Percentiles rank a stretch among this genome's conserved stretches.
Evolutionary conservation across 2,797 vertebrate species (phyloP).

Genomic region (Echiichthys vipera): DNA sequence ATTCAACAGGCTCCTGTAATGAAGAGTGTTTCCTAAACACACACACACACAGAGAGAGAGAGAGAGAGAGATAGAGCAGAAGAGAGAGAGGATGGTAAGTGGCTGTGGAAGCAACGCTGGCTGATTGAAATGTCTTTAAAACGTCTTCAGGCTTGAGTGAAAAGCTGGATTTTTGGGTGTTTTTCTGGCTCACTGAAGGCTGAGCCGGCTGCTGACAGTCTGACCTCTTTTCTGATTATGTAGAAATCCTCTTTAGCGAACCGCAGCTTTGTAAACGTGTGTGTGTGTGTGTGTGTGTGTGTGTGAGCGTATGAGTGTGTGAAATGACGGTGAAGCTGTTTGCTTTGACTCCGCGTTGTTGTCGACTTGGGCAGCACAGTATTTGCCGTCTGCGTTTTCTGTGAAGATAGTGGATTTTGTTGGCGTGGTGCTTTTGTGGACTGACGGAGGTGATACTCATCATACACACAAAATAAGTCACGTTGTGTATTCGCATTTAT

Average conservation of each 20-base stretch:
- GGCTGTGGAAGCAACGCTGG: slow-evolving; percentile 10
- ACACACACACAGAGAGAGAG: not conserved
- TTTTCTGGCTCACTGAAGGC: not conserved
- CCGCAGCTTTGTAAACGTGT: not conserved
- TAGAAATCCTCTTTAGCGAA: not conserved
- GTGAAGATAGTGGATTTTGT: not conserved
- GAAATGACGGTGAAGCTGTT: not conserved
- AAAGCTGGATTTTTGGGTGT: not conserved
- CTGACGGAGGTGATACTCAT: not conserved
- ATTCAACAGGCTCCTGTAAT: not conserved
- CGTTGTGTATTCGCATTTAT: too few relatives aligned
- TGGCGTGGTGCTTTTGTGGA: not conserved
- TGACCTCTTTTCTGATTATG: slow-evolving; percentile 25
- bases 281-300: too few relatives aligned
- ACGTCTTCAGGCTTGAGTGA: too few relatives aligned
- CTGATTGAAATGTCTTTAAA: not conserved
- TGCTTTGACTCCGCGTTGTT: not conserved
- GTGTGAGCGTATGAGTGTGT: too few relatives aligned
- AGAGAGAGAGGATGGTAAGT: not conserved
- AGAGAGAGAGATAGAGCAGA: not conserved
- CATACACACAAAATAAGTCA: not conserved
- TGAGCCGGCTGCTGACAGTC: not conserved
- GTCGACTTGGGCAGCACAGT: not conserved
- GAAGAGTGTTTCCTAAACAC: not conserved
- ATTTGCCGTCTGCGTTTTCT: not conserved